Conservation (phyloP, 2,113 vertebrate species). For the Suricata suricatta region DNA sequence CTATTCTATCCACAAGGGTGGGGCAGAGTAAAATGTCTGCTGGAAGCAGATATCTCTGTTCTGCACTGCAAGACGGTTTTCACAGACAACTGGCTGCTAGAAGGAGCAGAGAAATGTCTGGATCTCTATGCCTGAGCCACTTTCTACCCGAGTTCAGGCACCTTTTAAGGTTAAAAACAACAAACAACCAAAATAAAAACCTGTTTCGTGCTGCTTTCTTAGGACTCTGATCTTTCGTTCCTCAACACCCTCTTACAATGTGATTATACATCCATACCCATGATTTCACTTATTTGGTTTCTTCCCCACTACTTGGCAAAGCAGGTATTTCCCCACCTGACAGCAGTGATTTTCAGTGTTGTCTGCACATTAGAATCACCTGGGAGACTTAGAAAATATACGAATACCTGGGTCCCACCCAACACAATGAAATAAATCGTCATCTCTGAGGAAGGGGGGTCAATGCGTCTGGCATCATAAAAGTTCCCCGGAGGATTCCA, state of each 20-base stretch:
- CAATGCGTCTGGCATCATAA: background rate
- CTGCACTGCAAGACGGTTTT: background rate
- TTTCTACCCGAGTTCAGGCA: background rate
- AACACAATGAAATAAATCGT: background rate
- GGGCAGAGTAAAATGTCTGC: accelerated
- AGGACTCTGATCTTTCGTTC: background rate
- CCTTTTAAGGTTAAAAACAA: background rate
- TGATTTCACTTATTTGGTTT: background rate
- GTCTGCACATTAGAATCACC: background rate
- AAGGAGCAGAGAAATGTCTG: background rate
- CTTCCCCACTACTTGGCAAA: background rate
- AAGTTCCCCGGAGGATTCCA: background rate
- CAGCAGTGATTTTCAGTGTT: background rate
- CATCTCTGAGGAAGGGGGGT: no score
- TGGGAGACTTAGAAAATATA: background rate
- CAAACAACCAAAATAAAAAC: background rate
- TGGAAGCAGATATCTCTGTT: background rate
- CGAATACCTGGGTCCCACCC: background rate
- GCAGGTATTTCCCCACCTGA: background rate
- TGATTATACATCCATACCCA: background rate
- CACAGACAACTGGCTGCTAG: background rate
- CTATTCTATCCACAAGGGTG: background rate
- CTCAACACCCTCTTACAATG: background rate
- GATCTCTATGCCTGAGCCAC: background rate
- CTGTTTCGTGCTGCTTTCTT: background rate